Evolutionary conservation across 2,113 vertebrate species (phyloP).

Genomic region (Calonectris borealis): DNA sequence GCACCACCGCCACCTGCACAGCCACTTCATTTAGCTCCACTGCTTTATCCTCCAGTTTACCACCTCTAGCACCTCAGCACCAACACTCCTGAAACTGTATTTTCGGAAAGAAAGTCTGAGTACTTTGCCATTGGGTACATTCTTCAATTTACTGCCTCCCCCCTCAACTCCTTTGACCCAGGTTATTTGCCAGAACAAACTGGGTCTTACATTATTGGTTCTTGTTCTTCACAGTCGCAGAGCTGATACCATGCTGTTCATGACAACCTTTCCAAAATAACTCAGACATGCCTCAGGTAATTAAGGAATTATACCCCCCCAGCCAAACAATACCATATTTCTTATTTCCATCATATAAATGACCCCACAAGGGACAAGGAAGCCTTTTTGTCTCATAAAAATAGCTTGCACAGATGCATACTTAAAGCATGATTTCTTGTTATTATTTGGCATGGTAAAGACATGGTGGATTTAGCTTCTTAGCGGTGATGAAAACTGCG

Average conservation of each 20-base stretch:
- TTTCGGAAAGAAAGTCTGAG: background rate
- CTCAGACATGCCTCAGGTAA: slow-evolving; percentile 37
- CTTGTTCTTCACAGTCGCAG: background rate
- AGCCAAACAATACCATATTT: slow-evolving; percentile 46
- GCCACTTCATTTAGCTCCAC: background rate
- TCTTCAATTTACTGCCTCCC: background rate
- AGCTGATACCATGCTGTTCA: slow-evolving; percentile 6
- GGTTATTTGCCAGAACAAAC: slow-evolving; percentile 28
- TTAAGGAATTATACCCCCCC: slow-evolving; percentile 30
- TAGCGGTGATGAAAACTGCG: background rate
- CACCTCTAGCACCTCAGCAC: background rate
- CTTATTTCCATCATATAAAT: slow-evolving; percentile 51
- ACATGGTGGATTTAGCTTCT: background rate
- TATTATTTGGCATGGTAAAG: slow-evolving; percentile 45
- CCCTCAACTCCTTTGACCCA: background rate
- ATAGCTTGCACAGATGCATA: slow-evolving; percentile 44
- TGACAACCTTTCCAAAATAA: slow-evolving; percentile 32
- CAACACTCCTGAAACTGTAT: background rate
- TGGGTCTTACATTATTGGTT: slow-evolving; percentile 4
- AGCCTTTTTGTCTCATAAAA: slow-evolving; percentile 56
- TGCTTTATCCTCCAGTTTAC: background rate
- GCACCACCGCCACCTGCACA: background rate
- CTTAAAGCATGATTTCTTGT: slow-evolving; percentile 29
- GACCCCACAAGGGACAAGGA: slow-evolving; percentile 6
- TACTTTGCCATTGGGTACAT: slow-evolving; percentile 27